Base-by-base conservation (phyloP, 1,140 invertebrate genomes). In the Helicoverpa zea region DNA sequence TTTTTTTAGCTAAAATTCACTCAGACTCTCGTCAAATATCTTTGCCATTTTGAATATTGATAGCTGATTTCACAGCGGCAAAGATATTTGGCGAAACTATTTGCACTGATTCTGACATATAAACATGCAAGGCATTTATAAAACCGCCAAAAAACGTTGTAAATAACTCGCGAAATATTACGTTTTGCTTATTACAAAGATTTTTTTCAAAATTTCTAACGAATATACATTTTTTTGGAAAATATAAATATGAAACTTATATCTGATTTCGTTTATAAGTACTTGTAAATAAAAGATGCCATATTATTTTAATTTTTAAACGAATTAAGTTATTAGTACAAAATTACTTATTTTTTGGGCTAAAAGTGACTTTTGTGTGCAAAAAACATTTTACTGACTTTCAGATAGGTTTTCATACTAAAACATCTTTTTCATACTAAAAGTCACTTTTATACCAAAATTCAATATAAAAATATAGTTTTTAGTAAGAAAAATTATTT, bases 231-330 rank as follows among this genome's bases (percentile, higher is more conserved):
- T 61, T 16, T 61, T 61, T 30, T 23, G 3, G 14, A 23, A 30
- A 61, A 2, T 61, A 61, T 56, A 56, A 16, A 7, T 5, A 4
- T 7, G 14, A 23, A 61, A 59, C 9, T 59, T 18, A 18, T 11
- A 18, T 23, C 16, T 18, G 11, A 10, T 61, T 63, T n/a, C 35
- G 35, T 35, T 11, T 35, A 7, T 35, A 49, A 66, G 49, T 35
- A 49, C 5, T 66, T 66, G 64, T 49, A 51, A 4, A 68, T 51
- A 51, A 68, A 52, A 23, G 47, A 29, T 68, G 64, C 64, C 64
- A 68, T 68, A 68, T 68, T 68, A 68, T 68, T 23, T 23, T 23
- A 23, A 2, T 13, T 68, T 68, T 68, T 51, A 68, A 68, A 68
- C 18, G 13, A 51, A 47, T 64, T 64, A 43, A 64, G 61, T 43